Evolutionary conservation across 2,888 invertebrate species (phyloP), one percentile per base, ranked within the genome.

Genomic region (Julus scandinavius): DNA sequence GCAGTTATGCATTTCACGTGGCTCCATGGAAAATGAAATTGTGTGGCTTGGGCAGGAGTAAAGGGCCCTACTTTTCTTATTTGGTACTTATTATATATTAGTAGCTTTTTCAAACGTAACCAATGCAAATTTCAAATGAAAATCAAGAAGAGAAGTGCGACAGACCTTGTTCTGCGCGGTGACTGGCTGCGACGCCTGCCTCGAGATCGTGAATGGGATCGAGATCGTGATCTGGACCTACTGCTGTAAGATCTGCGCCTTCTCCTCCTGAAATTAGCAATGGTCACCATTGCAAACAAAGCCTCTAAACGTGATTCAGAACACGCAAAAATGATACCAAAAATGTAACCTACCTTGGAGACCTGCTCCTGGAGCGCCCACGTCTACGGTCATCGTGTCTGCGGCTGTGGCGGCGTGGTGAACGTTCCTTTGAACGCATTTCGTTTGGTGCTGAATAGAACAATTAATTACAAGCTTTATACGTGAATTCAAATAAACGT

Each of bases 361-460:
- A 86, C 4, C 88, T 72, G 45, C 88, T 86, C 6, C 50, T 15
- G 7, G 86, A 86, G 50, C 86, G 86, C 2, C 86, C 49, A 45
- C 85, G 49, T 20, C 86, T 49, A 11, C 89, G 87, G 20, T 89
- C 89, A 45, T 89, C 87, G 15, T 89, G 85, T n/a, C 89, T 50
- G 1, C 89, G 85, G 50, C 89, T 86, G 29, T 89, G 85, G 72
- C 87, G 86, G 72, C 86, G 89, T 7, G 88, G 88, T 80, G 89
- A 89, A 15, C 89, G 85, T 54, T 90, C 90, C 50, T 89, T 89
- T 13, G 89, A n/a, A 15, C 89, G 88, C 90, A 90, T 90, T 86
- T 90, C 89, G 50, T 88, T 89, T 3, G 90, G 90, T 49, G 90
- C 90, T 90, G 63, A 17, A 84, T 58, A 40, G 41, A 87, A 29